Evolutionary conservation across 2,113 vertebrate genomes (phyloP).

Genomic region (Hylia prasina): DNA sequence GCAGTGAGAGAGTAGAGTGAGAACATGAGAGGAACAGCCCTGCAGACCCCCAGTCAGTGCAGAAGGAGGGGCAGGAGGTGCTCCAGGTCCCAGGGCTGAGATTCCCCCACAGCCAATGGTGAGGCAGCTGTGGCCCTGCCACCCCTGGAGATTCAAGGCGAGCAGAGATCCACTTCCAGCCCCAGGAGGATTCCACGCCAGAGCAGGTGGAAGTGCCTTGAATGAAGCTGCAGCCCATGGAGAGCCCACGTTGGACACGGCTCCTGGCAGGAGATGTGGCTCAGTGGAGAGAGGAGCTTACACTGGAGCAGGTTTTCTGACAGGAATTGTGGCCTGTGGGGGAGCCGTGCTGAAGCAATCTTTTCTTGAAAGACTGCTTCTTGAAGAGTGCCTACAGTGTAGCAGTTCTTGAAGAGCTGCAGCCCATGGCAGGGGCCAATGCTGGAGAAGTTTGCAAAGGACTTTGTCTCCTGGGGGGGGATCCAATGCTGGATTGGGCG

Average conservation of each 20-base stretch:
- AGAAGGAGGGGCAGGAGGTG: not conserved
- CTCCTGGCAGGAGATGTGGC: not conserved
- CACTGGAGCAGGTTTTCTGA: not conserved
- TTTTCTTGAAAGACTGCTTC: not conserved
- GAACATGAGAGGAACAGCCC: not conserved
- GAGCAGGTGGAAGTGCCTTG: not conserved
- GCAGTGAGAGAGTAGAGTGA: not conserved
- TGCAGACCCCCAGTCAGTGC: not conserved
- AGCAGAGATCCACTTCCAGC: not conserved
- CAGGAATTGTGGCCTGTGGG: not conserved
- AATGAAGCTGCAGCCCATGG: not conserved
- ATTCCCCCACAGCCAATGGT: not conserved
- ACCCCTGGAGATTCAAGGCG: no score
- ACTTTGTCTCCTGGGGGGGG: accelerated
- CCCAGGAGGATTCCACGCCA: not conserved
- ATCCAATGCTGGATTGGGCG: accelerated
- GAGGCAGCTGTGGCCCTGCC: not conserved
- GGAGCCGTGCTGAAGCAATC: not conserved
- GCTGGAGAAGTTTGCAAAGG: not conserved
- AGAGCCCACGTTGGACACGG: not conserved
- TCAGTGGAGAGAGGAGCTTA: not conserved
- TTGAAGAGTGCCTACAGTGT: accelerated
- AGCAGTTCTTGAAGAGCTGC: not conserved
- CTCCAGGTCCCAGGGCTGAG: not conserved
- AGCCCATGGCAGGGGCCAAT: not conserved